Conservation (phyloP, 2,113 vertebrate genomes). For the Abramis brama region DNA sequence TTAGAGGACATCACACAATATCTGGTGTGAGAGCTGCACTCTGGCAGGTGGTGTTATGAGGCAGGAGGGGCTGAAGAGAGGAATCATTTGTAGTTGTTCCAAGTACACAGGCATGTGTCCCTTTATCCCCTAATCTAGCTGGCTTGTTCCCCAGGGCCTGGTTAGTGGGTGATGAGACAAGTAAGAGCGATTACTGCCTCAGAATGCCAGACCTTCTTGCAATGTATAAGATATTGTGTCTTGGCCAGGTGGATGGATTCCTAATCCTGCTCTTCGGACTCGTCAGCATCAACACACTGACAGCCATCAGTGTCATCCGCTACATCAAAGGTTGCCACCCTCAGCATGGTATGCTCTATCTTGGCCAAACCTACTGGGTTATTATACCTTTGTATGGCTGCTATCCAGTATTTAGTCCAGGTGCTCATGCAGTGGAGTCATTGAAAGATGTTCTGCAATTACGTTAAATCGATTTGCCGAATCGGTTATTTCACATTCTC, state of each 20-base stretch:
- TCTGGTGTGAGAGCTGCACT: neutral
- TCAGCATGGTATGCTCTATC: conserved; percentile 59
- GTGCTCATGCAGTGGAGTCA: conserved; percentile 23
- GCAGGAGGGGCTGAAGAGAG: conserved; percentile 14
- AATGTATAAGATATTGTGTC: conserved; percentile 42
- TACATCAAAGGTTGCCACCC: conserved; percentile 68
- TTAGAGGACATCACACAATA: neutral
- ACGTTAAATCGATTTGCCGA: neutral
- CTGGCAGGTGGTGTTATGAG: conserved; percentile 39
- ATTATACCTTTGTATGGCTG: neutral
- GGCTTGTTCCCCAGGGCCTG: conserved; percentile 27
- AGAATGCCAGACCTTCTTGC: conserved; percentile 17
- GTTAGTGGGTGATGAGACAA: conserved; percentile 37
- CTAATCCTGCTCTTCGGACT: conserved; percentile 68
- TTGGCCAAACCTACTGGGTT: conserved; percentile 38
- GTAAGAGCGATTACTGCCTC: conserved; percentile 27
- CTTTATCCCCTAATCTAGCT: conserved; percentile 43
- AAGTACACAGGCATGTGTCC: conserved; percentile 35
- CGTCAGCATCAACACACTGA: conserved; percentile 71
- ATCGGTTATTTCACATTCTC: neutral
- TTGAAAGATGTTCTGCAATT: neutral
- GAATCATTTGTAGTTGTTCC: conserved; percentile 34
- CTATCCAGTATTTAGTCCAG: conserved; percentile 31
- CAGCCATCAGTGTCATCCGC: conserved; percentile 65
- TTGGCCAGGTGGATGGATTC: conserved; percentile 66